phyloP scores from a whole-genome alignment of 2,797 vertebrate genomes.

The Parambassis ranga region DNA sequence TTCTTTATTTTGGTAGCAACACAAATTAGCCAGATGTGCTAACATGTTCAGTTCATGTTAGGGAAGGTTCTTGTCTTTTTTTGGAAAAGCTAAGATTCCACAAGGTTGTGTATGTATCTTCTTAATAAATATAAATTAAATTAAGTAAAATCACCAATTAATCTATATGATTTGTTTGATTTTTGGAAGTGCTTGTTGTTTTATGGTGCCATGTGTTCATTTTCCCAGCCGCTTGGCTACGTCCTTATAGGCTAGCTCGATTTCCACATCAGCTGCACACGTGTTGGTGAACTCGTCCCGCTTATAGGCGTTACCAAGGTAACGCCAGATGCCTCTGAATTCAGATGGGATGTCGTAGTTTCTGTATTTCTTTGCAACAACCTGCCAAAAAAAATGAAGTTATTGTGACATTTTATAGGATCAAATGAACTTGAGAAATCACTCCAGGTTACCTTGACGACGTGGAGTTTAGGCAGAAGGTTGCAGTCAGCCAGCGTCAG shows the following conservation, averaged over 20 bases:
- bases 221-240: conserved; percentile 93
- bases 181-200: neutral
- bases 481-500: conserved; percentile 96
- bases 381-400: conserved; percentile 76
- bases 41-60: neutral
- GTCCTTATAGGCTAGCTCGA: conserved; percentile 91
- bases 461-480: conserved; percentile 97
- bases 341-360: conserved; percentile 92
- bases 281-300: conserved; percentile 96
- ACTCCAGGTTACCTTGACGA: conserved; percentile 86
- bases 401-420: neutral
- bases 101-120: too few relatives aligned
- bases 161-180: neutral
- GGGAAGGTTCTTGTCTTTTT: too few relatives aligned
- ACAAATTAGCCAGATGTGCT: neutral
- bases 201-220: conserved; percentile 55
- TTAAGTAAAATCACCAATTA: too few relatives aligned
- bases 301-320: conserved; percentile 88
- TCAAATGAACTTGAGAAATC: neutral
- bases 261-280: conserved; percentile 90
- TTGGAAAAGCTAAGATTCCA: too few relatives aligned
- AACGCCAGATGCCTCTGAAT: conserved; percentile 89
- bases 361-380: conserved; percentile 93
- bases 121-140: too few relatives aligned
- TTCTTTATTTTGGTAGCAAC: neutral